Base-by-base conservation (phyloP, 2,113 vertebrate species). In the Pituophis catenifer region DNA sequence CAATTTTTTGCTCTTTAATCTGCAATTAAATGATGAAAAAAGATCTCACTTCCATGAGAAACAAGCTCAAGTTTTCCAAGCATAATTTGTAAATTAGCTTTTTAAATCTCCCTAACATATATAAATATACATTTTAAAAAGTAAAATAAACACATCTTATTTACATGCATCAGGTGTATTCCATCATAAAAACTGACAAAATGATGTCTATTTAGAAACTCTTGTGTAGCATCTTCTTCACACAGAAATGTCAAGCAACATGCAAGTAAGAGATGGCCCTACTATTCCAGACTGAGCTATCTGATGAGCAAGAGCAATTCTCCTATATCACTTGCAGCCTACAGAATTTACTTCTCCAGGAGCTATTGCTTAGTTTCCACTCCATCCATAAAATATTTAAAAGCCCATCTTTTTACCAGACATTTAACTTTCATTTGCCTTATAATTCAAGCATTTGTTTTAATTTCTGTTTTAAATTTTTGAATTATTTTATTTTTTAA, bases 1-100 rank as follows among this genome's bases (percentile, higher is more conserved):
- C 94, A 95, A 99, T 58, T 90, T 99, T 99, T 96, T 99, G 98
- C 96, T 99, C 99, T 95, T 98, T 99, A 89, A 99, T 98, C 99
- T 99, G 96, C 29, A 96, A 97, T 62, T 62, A 62, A 62, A 62
- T 62, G 93, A 92, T 50, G 88, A 75, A 90, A 93, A 93, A 94
- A 6, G 38, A 33, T 3, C 93, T 88, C 62, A 65, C 9, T 52
- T 5, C 17, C 6, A 29, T 9, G 33, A 21, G 44, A 89, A 13
- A 44, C 15, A 15, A 12, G 44, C 24, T 3, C 12, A 8, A 10
- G 57, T 44, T 86, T 94, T 50, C 86, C 24, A 89, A 91, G 17
- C 53, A 55, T 8, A 54, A 3, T 90, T 10, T 5, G 88, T 9
- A 1, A 9, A 93, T 62, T 26, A 85, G 91, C 5, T 55, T 33